Evolutionary conservation across 2,113 vertebrate species (phyloP), one percentile per base, ranked within the genome.

Genomic region (Stigmatopora nigra): DNA sequence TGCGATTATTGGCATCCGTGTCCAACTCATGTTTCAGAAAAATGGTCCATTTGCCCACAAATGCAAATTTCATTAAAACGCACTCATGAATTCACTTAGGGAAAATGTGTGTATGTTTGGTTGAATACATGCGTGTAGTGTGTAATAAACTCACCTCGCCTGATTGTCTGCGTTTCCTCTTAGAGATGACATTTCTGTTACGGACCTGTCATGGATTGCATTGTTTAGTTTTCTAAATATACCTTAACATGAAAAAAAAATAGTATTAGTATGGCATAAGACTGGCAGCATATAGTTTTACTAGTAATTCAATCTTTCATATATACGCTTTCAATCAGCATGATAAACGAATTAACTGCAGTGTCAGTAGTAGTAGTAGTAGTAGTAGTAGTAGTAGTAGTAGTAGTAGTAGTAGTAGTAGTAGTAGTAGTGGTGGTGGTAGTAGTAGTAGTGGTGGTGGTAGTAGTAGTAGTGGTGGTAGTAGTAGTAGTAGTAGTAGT

Each of bases 131-230:
- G 59, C 14, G 59, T 60, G 75, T 38, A 2, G 55, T 46, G 22
- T 61, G 60, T 31, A 35, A 60, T 19, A 49, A 60, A 71, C 85
- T 66, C 88, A 97, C 92, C 88, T 92, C 91, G 70, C 86, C 91
- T 5, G 90, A 91, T 73, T 93, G 91, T 53, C 97, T 92, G 71
- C 97, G 92, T 63, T 89, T 94, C 59, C 97, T 93, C 78, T 92
- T 92, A 7, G 90, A 84, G 78, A 1, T 82, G 41, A 65, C 25
- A 19, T 70, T 78, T 14, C 62, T 0, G 61, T 56, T 78, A n/a
- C 64, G 77, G 13, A 48, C 46, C 80, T 83, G 71, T 16, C 14
- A 35, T 11, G 67, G 55, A 66, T 56, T 64, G 5, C 4, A 4
- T 44, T 1, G 0, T 17, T 22, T 48, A 17, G 20, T 57, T 61